Evolutionary conservation across 92 coral and sea anemone genomes (phyloP), one percentile per base, ranked within the genome.

Genomic region (Pocillopora grandis): DNA sequence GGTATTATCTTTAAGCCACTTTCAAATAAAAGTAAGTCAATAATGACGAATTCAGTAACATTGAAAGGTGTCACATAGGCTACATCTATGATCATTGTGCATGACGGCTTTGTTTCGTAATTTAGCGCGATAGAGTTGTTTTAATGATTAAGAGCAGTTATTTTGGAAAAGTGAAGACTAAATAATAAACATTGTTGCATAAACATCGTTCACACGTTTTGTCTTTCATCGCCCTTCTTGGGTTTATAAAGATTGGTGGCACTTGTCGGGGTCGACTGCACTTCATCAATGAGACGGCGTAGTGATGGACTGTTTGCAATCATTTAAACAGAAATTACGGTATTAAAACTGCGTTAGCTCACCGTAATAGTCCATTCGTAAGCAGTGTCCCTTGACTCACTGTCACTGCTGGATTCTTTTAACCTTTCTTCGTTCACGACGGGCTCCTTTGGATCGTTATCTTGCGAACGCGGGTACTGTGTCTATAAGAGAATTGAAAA

Each of bases 301-400:
- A 0, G 31, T 64, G 37, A n/a, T 66, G 35, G 33, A 37, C 35
- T 21, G 9, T 23, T 42, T 58, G 58, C 66, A 56, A 21, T 23
- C 42, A 7, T 57, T 10, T 11, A 12, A 35, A 15, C 18, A 15
- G 33, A 5, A 35, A 35, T 35, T 70, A n/a, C 5, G 19, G 6
- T 35, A 11, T 33, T 70, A 2, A 15, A 18, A 12, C 42, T 16
- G 20, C 36, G 10, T 70, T 2, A 16, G 20, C 86, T 83, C 65
- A 83, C 86, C 80, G 48, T 71, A 55, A 64, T 31, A 19, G 80
- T 83, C 80, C 73, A 83, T 21, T 82, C 61, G 64, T 72, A 71
- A 15, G 58, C 27, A 37, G 73, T 83, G 36, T 59, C 52, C 49
- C 76, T 72, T 18, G 23, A 27, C 52, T 83, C 86, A 35, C 79